Percentiles rank a stretch among this genome's conserved stretches.
Conservation (phyloP, 2,888 invertebrate genomes). For the Athetis lepigone region DNA sequence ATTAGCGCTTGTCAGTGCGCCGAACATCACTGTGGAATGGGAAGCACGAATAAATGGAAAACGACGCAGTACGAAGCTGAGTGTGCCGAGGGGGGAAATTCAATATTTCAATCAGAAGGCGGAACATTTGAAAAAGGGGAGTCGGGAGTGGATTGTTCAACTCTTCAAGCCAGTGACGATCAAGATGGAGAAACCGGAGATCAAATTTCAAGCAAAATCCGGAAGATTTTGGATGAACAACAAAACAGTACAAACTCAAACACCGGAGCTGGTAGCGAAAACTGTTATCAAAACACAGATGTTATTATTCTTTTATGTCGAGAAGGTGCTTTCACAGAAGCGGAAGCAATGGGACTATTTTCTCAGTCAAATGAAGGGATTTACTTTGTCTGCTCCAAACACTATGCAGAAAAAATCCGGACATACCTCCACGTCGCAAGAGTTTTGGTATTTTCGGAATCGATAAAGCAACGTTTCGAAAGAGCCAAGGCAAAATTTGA, state of each 20-base stretch:
- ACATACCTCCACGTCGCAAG: background rate
- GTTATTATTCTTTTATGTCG: slow-evolving; percentile 5
- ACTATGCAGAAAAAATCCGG: background rate
- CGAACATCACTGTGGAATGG: slow-evolving; percentile 33
- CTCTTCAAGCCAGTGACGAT: slow-evolving; percentile 25
- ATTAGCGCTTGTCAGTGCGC: slow-evolving; percentile 36
- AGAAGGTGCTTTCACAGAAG: slow-evolving; percentile 23
- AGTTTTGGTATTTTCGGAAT: slow-evolving; percentile 25
- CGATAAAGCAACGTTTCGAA: slow-evolving; percentile 1
- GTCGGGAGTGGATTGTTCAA: slow-evolving; percentile 22
- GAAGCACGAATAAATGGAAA: background rate
- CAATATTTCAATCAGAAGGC: slow-evolving; percentile 30
- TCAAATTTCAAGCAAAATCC: slow-evolving; percentile 27
- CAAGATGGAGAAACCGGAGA: background rate
- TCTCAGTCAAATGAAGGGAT: slow-evolving; percentile 8
- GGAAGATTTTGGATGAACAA: slow-evolving; percentile 25
- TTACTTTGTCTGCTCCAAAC: slow-evolving; percentile 1
- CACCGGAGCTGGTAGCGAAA: background rate
- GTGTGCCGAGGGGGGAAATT: slow-evolving; percentile 21
- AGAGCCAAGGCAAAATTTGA: background rate
- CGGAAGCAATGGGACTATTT: background rate
- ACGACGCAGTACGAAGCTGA: slow-evolving; percentile 9
- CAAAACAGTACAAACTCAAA: background rate
- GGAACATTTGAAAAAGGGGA: background rate
- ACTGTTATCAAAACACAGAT: background rate